Conservation (phyloP, 2,888 invertebrate species). For the Pristionchus maxplancki region DNA sequence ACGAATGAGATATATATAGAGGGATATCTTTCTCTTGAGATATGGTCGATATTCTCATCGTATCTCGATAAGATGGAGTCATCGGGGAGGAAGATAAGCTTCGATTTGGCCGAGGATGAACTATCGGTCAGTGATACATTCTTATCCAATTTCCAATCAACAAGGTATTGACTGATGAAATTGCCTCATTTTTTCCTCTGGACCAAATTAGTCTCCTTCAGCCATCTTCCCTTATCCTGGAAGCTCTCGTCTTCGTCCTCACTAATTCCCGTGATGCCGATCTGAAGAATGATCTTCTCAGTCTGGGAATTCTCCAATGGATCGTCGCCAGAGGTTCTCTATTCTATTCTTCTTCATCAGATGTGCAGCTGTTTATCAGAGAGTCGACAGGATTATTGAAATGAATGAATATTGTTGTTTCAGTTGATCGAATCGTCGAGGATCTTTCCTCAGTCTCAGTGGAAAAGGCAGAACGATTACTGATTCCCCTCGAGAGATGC, state of each 20-base stretch:
- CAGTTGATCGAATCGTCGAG: constrained; percentile 59
- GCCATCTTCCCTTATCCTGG: constrained; percentile 68
- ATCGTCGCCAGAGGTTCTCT: constrained; percentile 65
- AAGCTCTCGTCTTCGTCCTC: constrained; percentile 70
- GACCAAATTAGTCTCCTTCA: too few relatives aligned
- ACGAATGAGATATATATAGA: not conserved
- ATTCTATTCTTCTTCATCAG: not conserved
- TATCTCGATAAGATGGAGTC: constrained; percentile 61
- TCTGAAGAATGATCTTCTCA: constrained; percentile 71
- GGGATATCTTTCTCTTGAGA: constrained; percentile 48
- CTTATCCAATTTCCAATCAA: too few relatives aligned
- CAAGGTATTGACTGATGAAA: too few relatives aligned
- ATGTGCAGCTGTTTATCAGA: not conserved
- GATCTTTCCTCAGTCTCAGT: not conserved
- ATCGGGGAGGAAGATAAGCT: constrained; percentile 58
- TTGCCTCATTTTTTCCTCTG: too few relatives aligned
- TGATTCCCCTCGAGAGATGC: constrained; percentile 67
- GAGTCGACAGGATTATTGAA: not conserved
- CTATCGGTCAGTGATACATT: constrained; percentile 55
- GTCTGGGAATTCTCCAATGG: constrained; percentile 69
- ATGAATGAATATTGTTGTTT: constrained; percentile 42
- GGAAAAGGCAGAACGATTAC: constrained; percentile 1
- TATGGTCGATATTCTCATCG: constrained; percentile 69
- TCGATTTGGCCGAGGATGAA: constrained; percentile 60
- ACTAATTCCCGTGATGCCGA: constrained; percentile 59